These are phyloP conservation scores for Sicus ferrugineus DNA, from an alignment of 2,888 invertebrate species.

Conservation along the genomic window DNA sequence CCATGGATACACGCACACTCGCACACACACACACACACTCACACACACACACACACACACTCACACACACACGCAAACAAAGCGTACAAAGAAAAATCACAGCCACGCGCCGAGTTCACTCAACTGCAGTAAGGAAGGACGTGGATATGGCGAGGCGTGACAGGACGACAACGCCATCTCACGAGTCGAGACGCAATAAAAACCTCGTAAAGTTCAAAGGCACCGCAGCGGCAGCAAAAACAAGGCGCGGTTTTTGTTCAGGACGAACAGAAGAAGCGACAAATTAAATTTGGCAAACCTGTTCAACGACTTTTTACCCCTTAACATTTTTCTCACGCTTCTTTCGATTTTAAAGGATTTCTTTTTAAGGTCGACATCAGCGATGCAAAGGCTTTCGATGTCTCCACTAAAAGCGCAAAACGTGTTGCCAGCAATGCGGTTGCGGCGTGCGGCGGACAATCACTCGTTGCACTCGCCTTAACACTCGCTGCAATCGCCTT, in stretches of 20 bases:
- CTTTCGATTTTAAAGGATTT: no score
- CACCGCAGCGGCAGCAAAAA: not conserved
- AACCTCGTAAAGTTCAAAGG: conserved; percentile 15
- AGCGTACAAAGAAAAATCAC: conserved; percentile 14
- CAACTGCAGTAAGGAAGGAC: conserved; percentile 10
- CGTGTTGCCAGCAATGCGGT: no score
- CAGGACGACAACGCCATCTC: not conserved
- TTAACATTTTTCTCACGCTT: no score
- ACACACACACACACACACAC: conserved; percentile 17
- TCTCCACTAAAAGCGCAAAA: no score
- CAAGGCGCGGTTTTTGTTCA: not conserved
- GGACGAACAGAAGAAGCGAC: no score
- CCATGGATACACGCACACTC: not conserved
- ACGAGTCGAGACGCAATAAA: conserved; percentile 13
- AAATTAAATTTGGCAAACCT: no score
- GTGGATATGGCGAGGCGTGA: not conserved
- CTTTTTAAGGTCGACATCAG: no score
- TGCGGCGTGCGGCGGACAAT: no score
- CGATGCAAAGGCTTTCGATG: no score
- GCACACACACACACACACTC: conserved; percentile 14
- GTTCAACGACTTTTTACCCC: no score
- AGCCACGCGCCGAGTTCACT: conserved; percentile 20
- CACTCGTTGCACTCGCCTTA: no score
- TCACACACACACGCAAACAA: conserved; percentile 4
- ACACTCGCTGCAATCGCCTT: no score